Base-by-base conservation (phyloP, 35 echinoderm and acorn worm species). In the Chiridota heheva region DNA sequence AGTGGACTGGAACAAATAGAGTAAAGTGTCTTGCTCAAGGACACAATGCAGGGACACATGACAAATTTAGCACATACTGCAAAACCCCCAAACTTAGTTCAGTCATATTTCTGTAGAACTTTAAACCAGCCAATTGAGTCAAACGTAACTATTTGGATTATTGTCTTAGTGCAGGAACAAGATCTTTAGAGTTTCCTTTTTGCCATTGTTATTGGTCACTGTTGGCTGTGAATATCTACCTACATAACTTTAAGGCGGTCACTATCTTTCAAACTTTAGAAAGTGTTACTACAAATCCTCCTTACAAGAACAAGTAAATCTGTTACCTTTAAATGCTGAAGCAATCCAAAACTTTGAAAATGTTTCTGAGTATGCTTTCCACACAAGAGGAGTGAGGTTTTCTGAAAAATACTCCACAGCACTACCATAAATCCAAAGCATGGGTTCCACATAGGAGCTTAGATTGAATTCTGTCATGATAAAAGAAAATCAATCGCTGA, bases 311-410 rank as follows among this genome's bases (percentile, higher is more conserved):
- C 62, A 66, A 12, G 28, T 18, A 18, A 10, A 66, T 66, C 10
- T 12, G 28, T 20, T 63, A 94, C 91, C 91, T 94, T 94, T 94
- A 57, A 94, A 94, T 41, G 91, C 85, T 4, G 85, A 78, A 13
- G 91, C 91, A 41, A 71, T 66, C 91, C 91, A 94, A 48, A 84
- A 65, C 70, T 84, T 81, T 27, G 58, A 69, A 53, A 94, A 94
- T 2, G 89, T 64, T 31, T 75, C 30, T 1, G 28, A 53, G 32
- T 84, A 89, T 45, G 32, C 76, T 5, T 72, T 28, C 91, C 91
- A 94, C 42, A 88, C 69, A 22, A 41, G 45, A 8, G 56, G 46
- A 2, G 78, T 39, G 16, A 88, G 44, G n/a, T 39, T 74, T 41
- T 25, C 49, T 36, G 67, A 61, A 77, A 94, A 94, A 40, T 7